These are phyloP conservation scores for Atherix ibis DNA, from an alignment of 2,888 invertebrate genomes.

Conservation along the genomic window DNA sequence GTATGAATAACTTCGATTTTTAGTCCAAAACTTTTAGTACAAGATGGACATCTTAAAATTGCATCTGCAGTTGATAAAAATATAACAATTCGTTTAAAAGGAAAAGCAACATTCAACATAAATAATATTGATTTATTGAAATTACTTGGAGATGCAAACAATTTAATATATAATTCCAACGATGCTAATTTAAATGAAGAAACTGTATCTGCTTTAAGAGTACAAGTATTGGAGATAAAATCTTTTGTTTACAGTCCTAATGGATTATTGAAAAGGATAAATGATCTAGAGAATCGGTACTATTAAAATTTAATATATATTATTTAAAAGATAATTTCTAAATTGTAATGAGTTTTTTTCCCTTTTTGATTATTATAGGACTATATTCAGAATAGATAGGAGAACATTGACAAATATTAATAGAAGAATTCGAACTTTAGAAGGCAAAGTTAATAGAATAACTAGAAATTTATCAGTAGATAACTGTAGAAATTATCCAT, in stretches of 20 bases:
- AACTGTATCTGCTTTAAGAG: slow-evolving; percentile 12
- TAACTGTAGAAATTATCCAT: slow-evolving; percentile 59
- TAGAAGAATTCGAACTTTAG: slow-evolving; percentile 28
- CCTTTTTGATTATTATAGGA: not conserved
- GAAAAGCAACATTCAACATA: slow-evolving; percentile 51
- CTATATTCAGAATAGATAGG: slow-evolving; percentile 17
- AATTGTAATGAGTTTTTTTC: not conserved
- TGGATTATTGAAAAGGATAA: slow-evolving; percentile 14
- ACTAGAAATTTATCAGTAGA: slow-evolving; percentile 34
- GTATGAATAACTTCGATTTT: too few species aligned
- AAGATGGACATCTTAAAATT: slow-evolving; percentile 65
- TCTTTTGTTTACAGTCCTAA: slow-evolving; percentile 13
- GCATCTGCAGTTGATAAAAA: slow-evolving; percentile 62
- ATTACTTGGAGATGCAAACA: slow-evolving; percentile 9
- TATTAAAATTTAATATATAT: too few species aligned
- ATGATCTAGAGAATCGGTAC: slow-evolving; percentile 18
- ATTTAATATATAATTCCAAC: not conserved
- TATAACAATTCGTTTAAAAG: slow-evolving; percentile 54
- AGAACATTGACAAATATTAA: slow-evolving; percentile 14
- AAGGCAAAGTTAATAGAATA: slow-evolving; percentile 23
- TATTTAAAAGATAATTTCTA: too few species aligned
- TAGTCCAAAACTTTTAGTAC: slow-evolving; percentile 4
- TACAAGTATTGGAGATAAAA: slow-evolving; percentile 13
- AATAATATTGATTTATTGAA: slow-evolving; percentile 50
- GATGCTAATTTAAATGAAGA: not conserved